These are phyloP conservation scores for Mugil cephalus DNA, from an alignment of 2,113 vertebrate species.

Conservation along the genomic window DNA sequence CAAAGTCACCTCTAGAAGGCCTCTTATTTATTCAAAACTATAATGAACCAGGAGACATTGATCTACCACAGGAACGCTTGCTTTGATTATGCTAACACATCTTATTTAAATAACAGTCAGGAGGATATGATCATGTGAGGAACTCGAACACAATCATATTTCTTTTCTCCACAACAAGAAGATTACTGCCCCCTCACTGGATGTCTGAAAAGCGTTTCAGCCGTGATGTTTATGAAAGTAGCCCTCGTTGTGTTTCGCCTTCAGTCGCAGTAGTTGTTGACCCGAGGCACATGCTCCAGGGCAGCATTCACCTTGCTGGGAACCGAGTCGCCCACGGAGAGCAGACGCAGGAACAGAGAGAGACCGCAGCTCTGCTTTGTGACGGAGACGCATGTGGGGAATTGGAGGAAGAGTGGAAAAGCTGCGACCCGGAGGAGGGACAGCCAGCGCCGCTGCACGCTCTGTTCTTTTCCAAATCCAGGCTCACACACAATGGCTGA, in stretches of 20 bases:
- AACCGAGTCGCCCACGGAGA: slow-evolving; percentile 57
- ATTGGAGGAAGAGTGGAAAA: slow-evolving; percentile 71
- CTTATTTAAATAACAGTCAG: neutral
- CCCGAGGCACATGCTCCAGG: slow-evolving; percentile 65
- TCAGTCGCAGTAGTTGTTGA: slow-evolving; percentile 37
- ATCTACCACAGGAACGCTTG: neutral
- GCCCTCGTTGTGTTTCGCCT: slow-evolving; percentile 34
- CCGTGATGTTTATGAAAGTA: slow-evolving; percentile 45
- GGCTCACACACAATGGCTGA: slow-evolving; percentile 73
- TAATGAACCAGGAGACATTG: neutral
- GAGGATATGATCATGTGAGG: neutral
- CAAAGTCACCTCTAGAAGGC: slow-evolving; percentile 42
- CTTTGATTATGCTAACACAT: neutral
- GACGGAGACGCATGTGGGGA: slow-evolving; percentile 69
- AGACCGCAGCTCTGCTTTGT: slow-evolving; percentile 52
- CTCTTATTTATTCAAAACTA: slow-evolving; percentile 46
- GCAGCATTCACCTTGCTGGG: slow-evolving; percentile 72
- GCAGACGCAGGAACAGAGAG: slow-evolving; percentile 29
- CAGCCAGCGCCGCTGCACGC: slow-evolving; percentile 53
- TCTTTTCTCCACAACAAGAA: too few relatives aligned
- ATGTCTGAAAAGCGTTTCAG: slow-evolving; percentile 46
- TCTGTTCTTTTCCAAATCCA: slow-evolving; percentile 70
- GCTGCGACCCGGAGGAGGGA: slow-evolving; percentile 76
- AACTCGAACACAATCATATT: too few relatives aligned
- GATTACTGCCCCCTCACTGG: neutral